Conservation (phyloP, 1,140 invertebrate species). For the Littorina saxatilis region DNA sequence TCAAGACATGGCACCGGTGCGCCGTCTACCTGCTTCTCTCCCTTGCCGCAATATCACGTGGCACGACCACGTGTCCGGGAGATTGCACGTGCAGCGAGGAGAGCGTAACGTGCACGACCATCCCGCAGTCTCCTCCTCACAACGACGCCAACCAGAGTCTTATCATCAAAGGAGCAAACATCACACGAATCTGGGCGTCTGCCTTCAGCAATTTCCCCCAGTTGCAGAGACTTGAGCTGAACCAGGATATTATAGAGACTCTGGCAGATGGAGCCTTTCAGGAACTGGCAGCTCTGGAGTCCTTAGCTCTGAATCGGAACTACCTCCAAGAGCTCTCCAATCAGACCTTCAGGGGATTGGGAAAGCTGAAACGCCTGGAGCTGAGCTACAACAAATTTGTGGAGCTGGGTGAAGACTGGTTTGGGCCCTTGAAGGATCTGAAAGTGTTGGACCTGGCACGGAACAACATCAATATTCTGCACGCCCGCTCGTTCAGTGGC, state of each 20-base stretch:
- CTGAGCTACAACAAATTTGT: slow-evolving; percentile 21
- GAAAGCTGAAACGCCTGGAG: not conserved
- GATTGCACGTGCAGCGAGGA: slow-evolving; percentile 6
- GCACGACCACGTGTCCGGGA: not conserved
- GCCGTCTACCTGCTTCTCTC: not conserved
- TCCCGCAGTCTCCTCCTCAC: not conserved
- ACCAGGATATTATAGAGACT: slow-evolving; percentile 1
- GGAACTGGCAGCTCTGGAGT: not conserved
- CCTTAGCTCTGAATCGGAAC: slow-evolving; percentile 3
- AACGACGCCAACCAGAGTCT: slow-evolving; percentile 9
- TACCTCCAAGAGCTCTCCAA: not conserved
- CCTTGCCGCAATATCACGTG: not conserved
- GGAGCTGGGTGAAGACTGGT: not conserved
- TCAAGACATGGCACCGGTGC: too few relatives aligned
- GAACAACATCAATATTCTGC: slow-evolving; percentile 15
- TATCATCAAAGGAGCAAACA: not conserved
- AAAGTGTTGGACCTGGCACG: slow-evolving; percentile 15
- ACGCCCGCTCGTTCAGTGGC: not conserved
- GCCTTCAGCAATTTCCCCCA: slow-evolving; percentile 1
- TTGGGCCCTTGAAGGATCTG: not conserved
- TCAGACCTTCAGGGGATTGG: not conserved
- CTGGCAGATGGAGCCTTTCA: slow-evolving; percentile 12
- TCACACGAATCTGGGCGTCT: not conserved
- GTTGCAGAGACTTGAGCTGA: slow-evolving; percentile 4
- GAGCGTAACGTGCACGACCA: not conserved